Evolutionary conservation across 2,797 vertebrate species (phyloP), one percentile per base, ranked within the genome.

Genomic region (Pipistrellus pygmaeus): DNA sequence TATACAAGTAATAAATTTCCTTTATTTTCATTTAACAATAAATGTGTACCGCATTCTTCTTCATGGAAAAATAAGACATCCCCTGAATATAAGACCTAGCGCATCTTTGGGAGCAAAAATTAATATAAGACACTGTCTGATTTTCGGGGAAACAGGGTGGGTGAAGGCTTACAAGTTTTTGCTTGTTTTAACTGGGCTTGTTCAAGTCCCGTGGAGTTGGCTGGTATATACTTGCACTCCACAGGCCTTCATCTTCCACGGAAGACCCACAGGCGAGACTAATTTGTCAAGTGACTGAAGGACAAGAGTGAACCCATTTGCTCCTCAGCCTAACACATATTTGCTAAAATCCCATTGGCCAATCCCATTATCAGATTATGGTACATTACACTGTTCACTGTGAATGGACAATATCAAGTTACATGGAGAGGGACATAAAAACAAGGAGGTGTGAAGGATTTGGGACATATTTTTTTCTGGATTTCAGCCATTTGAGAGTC

Each of bases 351-450:
- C 20, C 23, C 48, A 21, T 4, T 64, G 32, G 11, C 4, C 44
- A 69, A 30, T 46, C 14, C 4, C 38, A 9, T 48, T 18, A 53
- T 48, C 8, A 78, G 20, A 51, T 23, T 1, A 8, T 32, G 55
- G 25, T 23, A 18, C 6, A 69, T 57, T 27, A 21, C 5, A 6
- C 3, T 53, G 5, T 8, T 73, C 0, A 1, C 4, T 69, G 2
- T 77, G 20, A 51, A 6, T 66, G 11, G 6, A 17, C 14, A 41
- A 23, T 32, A 23, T 6, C 41, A 68, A 75, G 15, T 72, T 38
- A 51, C 17, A 46, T 14, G 25, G 14, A 48, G 30, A 75, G 38
- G 30, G 18, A 46, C 2, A 23, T 15, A 46, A 44, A 82, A 30
- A 32, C 17, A 66, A 53, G 32, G 21, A 88, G 1, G 0, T 48